Conservation (phyloP, 2,888 invertebrate species). For the Eupithecia inturbata region DNA sequence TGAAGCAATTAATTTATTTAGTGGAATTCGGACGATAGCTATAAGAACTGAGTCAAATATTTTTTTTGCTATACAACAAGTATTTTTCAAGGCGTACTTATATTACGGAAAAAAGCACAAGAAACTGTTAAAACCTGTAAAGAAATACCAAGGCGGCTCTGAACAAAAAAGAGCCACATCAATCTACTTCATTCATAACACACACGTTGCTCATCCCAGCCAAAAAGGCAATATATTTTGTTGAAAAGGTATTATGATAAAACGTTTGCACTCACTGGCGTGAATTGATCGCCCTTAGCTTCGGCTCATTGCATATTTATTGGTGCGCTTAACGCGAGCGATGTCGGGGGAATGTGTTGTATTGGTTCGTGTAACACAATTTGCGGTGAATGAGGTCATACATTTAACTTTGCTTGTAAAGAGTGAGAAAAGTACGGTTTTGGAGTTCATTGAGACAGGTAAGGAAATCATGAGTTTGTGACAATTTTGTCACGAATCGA, state of each 20-base stretch:
- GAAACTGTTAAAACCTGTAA: neutral
- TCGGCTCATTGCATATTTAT: constrained; percentile 73
- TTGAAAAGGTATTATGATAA: constrained; percentile 67
- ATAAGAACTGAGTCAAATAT: neutral
- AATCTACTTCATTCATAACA: constrained; percentile 26
- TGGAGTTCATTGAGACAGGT: neutral
- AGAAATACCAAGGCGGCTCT: neutral
- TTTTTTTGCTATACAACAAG: neutral
- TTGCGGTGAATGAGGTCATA: constrained; percentile 36
- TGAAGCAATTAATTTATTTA: no score
- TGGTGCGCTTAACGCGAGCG: constrained; percentile 59
- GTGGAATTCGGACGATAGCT: neutral
- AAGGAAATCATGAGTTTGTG: neutral
- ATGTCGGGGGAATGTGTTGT: constrained; percentile 53
- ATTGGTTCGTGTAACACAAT: constrained; percentile 59
- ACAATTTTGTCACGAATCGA: neutral
- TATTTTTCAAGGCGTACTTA: neutral
- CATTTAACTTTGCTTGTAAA: constrained; percentile 12
- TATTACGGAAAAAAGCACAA: neutral
- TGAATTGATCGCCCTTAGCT: constrained; percentile 64
- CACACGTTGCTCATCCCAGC: constrained; percentile 18
- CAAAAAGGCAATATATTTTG: constrained; percentile 50
- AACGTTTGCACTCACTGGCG: constrained; percentile 66
- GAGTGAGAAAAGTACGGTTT: neutral
- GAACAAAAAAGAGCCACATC: constrained; percentile 13